These are phyloP conservation scores for Nettapus auritus DNA, from an alignment of 2,113 vertebrate genomes.

Conservation along the genomic window DNA sequence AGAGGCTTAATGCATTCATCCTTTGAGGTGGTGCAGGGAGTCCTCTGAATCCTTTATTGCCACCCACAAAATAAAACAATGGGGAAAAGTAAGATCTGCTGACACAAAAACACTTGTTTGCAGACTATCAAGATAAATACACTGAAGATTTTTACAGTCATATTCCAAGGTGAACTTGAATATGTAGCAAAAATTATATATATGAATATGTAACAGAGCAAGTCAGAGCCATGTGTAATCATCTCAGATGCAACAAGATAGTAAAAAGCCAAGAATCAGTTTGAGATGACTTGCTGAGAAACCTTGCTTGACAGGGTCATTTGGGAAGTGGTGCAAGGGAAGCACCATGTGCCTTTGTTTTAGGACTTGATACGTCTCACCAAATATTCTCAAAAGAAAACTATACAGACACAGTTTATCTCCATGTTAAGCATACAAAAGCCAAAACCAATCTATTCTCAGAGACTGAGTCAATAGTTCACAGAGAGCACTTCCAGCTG, in stretches of 20 bases:
- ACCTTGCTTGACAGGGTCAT: neutral
- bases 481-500: neutral
- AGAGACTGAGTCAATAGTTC: neutral
- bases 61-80: neutral
- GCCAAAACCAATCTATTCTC: neutral
- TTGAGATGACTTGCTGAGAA: neutral
- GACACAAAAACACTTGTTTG: neutral
- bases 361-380: neutral
- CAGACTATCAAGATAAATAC: neutral
- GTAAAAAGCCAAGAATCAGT: neutral
- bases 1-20: neutral
- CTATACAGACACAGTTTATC: neutral
- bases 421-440: neutral
- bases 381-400: neutral
- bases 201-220: neutral
- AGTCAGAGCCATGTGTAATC: neutral
- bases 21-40: neutral
- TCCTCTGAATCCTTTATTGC: neutral
- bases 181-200: neutral
- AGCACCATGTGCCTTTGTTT: neutral
- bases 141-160: neutral
- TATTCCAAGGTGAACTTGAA: neutral
- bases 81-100: neutral
- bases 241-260: neutral
- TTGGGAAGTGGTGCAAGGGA: neutral